Evolutionary conservation across 2,888 invertebrate species (phyloP).

Genomic region (Atrina japonica): DNA sequence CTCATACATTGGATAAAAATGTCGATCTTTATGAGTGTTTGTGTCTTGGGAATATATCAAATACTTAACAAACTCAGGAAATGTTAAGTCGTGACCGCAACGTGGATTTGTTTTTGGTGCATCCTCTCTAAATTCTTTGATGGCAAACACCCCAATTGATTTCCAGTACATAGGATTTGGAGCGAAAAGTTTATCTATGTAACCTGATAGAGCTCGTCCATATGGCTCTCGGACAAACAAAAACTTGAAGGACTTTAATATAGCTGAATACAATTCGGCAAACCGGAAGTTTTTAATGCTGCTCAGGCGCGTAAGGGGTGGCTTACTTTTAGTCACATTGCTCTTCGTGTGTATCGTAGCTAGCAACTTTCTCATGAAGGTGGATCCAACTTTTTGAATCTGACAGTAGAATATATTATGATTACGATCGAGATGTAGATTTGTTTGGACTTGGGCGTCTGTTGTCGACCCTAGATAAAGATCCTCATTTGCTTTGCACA

Average conservation of each 20-base stretch:
- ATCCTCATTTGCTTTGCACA: no score
- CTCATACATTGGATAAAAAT: conserved; percentile 57
- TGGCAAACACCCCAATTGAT: conserved; percentile 48
- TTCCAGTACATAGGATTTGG: conserved; percentile 64
- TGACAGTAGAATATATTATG: conserved; percentile 60
- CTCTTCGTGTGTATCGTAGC: conserved; percentile 34
- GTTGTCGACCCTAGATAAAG: no score
- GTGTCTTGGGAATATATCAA: conserved; percentile 46
- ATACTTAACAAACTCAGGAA: conserved; percentile 61
- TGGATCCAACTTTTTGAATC: conserved; percentile 66
- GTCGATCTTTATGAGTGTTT: conserved; percentile 43
- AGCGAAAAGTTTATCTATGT: conserved; percentile 65
- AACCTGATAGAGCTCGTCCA: conserved; percentile 62
- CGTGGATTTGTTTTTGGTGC: conserved; percentile 6
- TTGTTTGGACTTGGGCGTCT: no score
- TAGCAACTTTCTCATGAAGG: conserved; percentile 61
- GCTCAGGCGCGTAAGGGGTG: background rate
- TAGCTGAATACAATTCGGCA: conserved; percentile 24
- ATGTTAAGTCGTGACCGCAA: conserved; percentile 66
- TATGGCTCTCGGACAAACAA: conserved; percentile 67
- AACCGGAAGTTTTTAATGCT: conserved; percentile 19
- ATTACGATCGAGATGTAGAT: no score
- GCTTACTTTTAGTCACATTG: conserved; percentile 45
- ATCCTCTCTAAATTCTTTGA: conserved; percentile 32
- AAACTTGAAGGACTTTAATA: conserved; percentile 50